Base-by-base conservation (phyloP, 2,888 invertebrate species). In the Pyrrhosoma nymphula region DNA sequence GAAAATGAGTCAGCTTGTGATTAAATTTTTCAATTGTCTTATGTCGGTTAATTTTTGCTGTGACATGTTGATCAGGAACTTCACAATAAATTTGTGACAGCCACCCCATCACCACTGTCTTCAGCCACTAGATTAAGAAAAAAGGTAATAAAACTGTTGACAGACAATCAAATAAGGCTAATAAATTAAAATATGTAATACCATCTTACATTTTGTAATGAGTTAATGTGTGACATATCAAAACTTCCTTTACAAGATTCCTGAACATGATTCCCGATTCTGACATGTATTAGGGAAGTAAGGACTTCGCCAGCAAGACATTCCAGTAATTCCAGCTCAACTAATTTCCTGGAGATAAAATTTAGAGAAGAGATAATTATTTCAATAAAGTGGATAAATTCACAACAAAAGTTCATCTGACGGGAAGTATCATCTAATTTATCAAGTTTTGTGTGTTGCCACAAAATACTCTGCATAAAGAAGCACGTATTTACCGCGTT, bases 31-130 rank as follows among this genome's bases (percentile, higher is more conserved):
- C 97, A 95, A 98, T 97, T 14, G 98, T 97, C 96, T 97, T 97
- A 93, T 97, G 97, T 95, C 97, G 97, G 96, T 97, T 97, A 95
- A 97, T 97, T 95, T 97, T 97, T 96, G 97, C 97, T 90, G 97
- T 97, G n/a, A 97, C 97, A 93, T 97, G 97, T 96, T 98, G 97
- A 6, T 97, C 97, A 30, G 97, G 97, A 35, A 98, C 98, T 75
- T 97, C 98, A 96, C 98, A 98, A 96, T 99, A 99, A 96, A 99
- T 98, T 96, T 98, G 97, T 56, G 98, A 98, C 56, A 99, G 97
- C 99, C 99, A 99, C 56, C 98, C 98, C 97, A 99, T 98, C 0
- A 99, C 98, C 95, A 98, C 98, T 23, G 98, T 98, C 96, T 99
- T 98, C 2, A 99, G 97, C 99, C 99, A 99, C 98, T 98, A 96